A percentile compares a stretch with the other conserved stretches of the same genome.
These are phyloP conservation scores for Argentina silus DNA, from an alignment of 2,797 vertebrate genomes.

Conservation along the genomic window DNA sequence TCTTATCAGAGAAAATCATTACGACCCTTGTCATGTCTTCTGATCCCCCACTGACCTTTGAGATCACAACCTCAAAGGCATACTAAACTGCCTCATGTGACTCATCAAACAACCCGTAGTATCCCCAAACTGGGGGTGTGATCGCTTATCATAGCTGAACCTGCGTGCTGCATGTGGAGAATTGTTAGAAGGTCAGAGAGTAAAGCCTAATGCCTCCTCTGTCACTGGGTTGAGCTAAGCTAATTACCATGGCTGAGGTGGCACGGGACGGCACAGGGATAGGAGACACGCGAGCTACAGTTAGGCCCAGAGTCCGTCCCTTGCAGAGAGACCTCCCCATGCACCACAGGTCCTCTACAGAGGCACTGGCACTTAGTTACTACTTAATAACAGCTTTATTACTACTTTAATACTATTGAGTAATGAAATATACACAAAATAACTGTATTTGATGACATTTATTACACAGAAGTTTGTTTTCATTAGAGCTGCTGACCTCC, in stretches of 20 bases:
- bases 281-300: neutral
- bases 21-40: too few relatives aligned
- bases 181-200: neutral
- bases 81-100: too few relatives aligned
- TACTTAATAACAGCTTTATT: neutral
- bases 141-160: too few relatives aligned
- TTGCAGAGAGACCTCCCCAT: too few relatives aligned
- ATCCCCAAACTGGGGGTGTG: too few relatives aligned
- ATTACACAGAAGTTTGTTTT: neutral
- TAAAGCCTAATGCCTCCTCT: constrained; percentile 44
- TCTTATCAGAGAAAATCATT: too few relatives aligned
- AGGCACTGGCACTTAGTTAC: neutral
- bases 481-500: neutral
- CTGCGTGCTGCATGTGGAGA: too few relatives aligned
- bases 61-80: too few relatives aligned
- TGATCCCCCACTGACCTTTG: too few relatives aligned
- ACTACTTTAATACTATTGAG: neutral
- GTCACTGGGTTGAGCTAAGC: constrained; percentile 65
- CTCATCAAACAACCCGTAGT: too few relatives aligned
- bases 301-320: neutral
- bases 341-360: neutral
- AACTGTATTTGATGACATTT: too few relatives aligned
- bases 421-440: neutral
- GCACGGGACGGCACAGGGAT: constrained; percentile 37
- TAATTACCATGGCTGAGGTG: constrained; percentile 61